Evolutionary conservation across 1,140 invertebrate genomes (phyloP), one percentile per base, ranked within the genome.

Genomic region (Ostrea denselamellosa): DNA sequence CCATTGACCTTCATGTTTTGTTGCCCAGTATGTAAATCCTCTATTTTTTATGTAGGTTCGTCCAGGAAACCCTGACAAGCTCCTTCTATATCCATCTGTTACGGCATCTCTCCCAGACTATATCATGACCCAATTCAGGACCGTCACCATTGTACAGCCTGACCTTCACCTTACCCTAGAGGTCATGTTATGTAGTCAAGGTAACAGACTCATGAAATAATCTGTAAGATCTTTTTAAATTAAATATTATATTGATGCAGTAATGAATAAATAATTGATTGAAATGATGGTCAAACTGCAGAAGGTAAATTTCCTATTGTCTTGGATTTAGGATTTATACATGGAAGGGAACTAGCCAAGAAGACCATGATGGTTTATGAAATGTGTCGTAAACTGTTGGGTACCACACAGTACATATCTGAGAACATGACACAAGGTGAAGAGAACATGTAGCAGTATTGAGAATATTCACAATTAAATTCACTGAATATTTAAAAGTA

Each of bases 121-220:
- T 34, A 85, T 94, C 54, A 91, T 94, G 86, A 88, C 86, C 9
- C 93, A 93, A 90, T 94, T 94, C 85, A 89, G 94, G 53, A 92
- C 92, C 0, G 89, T 94, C 28, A 93, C 93, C 22, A 56, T 94
- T 9, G 81, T 91, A 19, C 93, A 93, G 77, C 93, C 93, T 77
- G 92, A 94, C 85, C 90, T 94, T 51, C 88, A 90, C 34, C 85
- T 94, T 12, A 90, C 91, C 14, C 83, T 94, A 10, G 91, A 94
- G 87, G 93, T 94, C 84, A 88, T 94, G 88, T 90, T 94, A 10
- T 91, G 93, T 85, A 93, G 93, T 89, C 93, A 94, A 94, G 94
- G 94, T 94, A 87, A 85, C 83, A 52, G 56, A 25, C 25, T 51
- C 54, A 52, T 25, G 12, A 65, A 84, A 84, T 2, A 83, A 2